phyloP scores from a whole-genome alignment of 2,797 vertebrate species.

The Austrolebias charrua region DNA sequence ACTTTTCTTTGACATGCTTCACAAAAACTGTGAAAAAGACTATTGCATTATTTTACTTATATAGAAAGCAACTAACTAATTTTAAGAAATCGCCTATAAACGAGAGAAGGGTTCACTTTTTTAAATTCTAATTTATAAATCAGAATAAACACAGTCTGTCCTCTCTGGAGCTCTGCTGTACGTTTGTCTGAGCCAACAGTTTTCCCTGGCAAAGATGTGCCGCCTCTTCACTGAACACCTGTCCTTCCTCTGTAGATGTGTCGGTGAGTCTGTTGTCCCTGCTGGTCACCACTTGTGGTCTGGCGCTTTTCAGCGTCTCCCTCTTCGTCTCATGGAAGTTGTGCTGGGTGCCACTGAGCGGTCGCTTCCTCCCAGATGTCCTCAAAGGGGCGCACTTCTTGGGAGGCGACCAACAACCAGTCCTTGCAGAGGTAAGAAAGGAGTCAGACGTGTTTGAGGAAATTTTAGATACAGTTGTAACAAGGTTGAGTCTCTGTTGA shows the following conservation, averaged over 20 bases:
- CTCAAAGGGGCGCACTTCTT: slow-evolving; percentile 85
- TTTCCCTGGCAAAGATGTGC: slow-evolving; percentile 16
- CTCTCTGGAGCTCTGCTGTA: slow-evolving; percentile 2
- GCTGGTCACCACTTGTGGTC: slow-evolving; percentile 94
- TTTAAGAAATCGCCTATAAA: background rate
- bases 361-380: slow-evolving; percentile 84
- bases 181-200: slow-evolving; percentile 15
- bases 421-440: slow-evolving; percentile 84
- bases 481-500: too few relatives aligned
- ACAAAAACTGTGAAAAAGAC: background rate
- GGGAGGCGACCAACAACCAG: slow-evolving; percentile 85
- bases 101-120: slow-evolving; percentile 1
- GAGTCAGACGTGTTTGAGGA: too few relatives aligned
- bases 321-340: slow-evolving; percentile 98
- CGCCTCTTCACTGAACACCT: slow-evolving; percentile 27
- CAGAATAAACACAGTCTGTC: slow-evolving; percentile 33
- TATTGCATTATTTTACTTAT: background rate
- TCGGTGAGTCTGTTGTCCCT: slow-evolving; percentile 94
- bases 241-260: slow-evolving; percentile 79
- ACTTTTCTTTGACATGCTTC: background rate
- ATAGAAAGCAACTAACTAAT: background rate
- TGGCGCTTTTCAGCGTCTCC: slow-evolving; percentile 94
- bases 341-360: slow-evolving; percentile 95
- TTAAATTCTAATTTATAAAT: slow-evolving; percentile 9
- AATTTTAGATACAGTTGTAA: too few relatives aligned